Percentiles rank a stretch among this genome's conserved stretches.
phyloP scores from a whole-genome alignment of 2,113 vertebrate genomes.

The Tinamus guttatus region DNA sequence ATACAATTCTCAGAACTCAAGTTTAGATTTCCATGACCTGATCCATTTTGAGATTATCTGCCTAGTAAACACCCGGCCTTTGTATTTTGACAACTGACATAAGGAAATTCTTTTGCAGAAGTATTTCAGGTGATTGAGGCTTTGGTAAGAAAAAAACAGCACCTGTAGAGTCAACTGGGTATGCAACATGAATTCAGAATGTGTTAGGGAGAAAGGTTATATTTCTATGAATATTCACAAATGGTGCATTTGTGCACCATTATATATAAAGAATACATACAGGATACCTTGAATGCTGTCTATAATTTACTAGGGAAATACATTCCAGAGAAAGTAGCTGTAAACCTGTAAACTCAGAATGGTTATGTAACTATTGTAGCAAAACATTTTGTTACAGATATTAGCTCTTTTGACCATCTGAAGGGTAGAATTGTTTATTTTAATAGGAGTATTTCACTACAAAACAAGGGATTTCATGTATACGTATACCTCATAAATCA shows the following conservation, averaged over 20 bases:
- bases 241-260: background rate
- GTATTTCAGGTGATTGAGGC: background rate
- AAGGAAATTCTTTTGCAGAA: background rate
- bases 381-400: background rate
- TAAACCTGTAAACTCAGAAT: background rate
- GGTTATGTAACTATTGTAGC: background rate
- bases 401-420: background rate
- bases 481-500: background rate
- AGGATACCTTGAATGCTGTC: background rate
- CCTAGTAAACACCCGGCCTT: background rate
- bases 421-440: accelerated
- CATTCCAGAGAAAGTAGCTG: background rate
- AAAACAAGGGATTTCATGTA: background rate
- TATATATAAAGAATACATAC: background rate
- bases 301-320: background rate
- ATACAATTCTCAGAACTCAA: background rate
- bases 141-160: background rate
- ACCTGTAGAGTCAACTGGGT: background rate
- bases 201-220: background rate
- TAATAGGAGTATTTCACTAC: background rate
- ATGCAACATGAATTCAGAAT: background rate
- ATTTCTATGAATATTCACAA: background rate
- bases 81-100: background rate
- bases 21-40: background rate
- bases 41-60: background rate